These are phyloP conservation scores for Pristionchus entomophagus DNA, from an alignment of 2,888 invertebrate genomes.

Conservation along the genomic window DNA sequence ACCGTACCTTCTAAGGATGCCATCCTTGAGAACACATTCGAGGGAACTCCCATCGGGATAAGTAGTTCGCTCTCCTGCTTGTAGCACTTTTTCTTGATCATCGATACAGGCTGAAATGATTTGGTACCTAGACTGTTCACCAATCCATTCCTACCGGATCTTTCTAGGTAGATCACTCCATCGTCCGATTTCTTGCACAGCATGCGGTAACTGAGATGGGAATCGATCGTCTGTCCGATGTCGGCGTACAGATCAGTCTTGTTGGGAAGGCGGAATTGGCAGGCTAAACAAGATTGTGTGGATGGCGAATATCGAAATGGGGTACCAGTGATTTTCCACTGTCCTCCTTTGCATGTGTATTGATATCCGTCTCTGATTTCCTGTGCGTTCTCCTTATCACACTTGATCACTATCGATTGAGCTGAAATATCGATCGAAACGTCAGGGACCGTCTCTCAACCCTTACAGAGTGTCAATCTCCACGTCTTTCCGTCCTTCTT, in stretches of 20 bases:
- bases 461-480: not conserved
- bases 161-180: slow-evolving; percentile 35
- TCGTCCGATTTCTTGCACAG: slow-evolving; percentile 1
- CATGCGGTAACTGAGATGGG: slow-evolving; percentile 39
- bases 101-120: slow-evolving; percentile 14
- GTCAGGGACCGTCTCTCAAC: not conserved
- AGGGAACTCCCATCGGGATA: slow-evolving; percentile 10
- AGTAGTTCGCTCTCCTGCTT: not conserved
- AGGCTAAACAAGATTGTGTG: not conserved
- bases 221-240: slow-evolving; percentile 25
- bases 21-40: not conserved
- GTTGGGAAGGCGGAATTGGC: slow-evolving; percentile 26
- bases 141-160: not conserved
- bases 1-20: slow-evolving; percentile 21
- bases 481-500: not conserved
- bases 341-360: slow-evolving; percentile 26
- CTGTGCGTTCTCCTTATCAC: not conserved
- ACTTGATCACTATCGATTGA: not conserved
- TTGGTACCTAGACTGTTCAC: not conserved
- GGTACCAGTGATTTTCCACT: not conserved
- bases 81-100: not conserved
- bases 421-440: not conserved
- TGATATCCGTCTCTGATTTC: slow-evolving; percentile 3
- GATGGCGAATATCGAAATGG: not conserved
- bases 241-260: slow-evolving; percentile 33